Percentiles rank a stretch among this genome's conserved stretches.
Conservation (phyloP, 2,113 vertebrate species). For the Theropithecus gelada region DNA sequence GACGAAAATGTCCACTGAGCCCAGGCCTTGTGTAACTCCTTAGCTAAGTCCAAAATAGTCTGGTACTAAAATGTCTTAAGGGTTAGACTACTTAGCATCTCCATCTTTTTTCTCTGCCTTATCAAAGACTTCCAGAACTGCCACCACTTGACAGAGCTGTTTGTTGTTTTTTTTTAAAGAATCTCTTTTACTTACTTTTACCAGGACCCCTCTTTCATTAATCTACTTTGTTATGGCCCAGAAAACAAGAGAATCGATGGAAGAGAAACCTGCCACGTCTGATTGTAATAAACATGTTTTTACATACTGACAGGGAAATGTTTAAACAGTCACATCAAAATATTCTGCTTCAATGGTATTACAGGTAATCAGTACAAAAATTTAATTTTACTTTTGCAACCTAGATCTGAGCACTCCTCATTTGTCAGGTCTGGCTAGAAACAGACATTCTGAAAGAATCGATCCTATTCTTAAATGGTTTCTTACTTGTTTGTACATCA, state of each 20-base stretch:
- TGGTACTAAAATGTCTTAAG: not conserved
- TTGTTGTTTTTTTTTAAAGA: not conserved
- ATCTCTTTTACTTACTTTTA: not conserved
- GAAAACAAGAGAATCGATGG: not conserved
- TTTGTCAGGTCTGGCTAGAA: slow-evolving; percentile 37
- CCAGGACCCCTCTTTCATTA: not conserved
- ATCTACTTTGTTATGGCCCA: not conserved
- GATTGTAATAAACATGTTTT: not conserved
- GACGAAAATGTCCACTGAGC: not conserved
- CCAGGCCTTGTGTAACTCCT: too few relatives aligned
- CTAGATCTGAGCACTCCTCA: not conserved
- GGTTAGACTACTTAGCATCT: not conserved
- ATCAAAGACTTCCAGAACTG: not conserved
- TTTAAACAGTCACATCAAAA: slow-evolving; percentile 40
- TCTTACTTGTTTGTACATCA: slow-evolving; percentile 5
- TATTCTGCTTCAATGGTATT: slow-evolving; percentile 7
- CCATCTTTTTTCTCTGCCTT: not conserved
- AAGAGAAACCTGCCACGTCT: not conserved
- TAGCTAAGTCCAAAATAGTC: not conserved
- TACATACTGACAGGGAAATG: not conserved
- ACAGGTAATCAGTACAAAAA: slow-evolving; percentile 15
- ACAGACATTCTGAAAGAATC: slow-evolving; percentile 34
- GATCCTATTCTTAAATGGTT: not conserved
- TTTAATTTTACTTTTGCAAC: slow-evolving; percentile 39
- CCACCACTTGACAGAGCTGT: not conserved